These are phyloP conservation scores for Pteropus rufus DNA, from an alignment of 2,797 vertebrate genomes.

Conservation along the genomic window DNA sequence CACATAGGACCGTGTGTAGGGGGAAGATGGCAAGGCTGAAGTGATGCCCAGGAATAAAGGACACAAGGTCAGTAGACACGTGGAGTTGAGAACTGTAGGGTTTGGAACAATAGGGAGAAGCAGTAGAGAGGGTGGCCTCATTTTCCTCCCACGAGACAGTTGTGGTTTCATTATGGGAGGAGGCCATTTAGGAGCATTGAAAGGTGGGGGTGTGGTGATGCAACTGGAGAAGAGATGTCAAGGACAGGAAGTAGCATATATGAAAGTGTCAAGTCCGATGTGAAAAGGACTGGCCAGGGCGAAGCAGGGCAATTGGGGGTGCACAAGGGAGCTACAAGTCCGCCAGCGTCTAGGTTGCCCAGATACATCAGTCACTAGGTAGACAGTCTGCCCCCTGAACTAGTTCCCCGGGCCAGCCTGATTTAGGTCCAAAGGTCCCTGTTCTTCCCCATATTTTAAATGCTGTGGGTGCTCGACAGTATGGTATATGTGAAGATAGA, in stretches of 20 bases:
- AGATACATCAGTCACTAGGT: fast-evolving
- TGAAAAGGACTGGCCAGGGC: background rate
- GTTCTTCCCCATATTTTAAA: background rate
- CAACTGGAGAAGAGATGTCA: background rate
- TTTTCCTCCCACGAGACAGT: background rate
- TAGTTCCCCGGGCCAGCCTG: background rate
- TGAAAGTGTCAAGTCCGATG: background rate
- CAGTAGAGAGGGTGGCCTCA: background rate
- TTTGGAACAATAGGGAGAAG: background rate
- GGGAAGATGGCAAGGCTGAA: background rate
- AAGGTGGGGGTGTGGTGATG: background rate
- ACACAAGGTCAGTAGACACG: background rate
- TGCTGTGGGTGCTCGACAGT: background rate
- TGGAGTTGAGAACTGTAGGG: background rate
- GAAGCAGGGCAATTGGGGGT: background rate
- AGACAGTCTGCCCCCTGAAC: fast-evolving
- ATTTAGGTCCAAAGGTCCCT: background rate
- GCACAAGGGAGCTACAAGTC: background rate
- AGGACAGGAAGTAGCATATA: background rate
- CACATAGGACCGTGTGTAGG: background rate
- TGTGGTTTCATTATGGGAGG: background rate
- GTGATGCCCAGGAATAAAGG: background rate
- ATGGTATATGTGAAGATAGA: background rate
- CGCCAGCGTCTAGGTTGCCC: fast-evolving
- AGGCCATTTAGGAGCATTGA: background rate